These are phyloP conservation scores for Capitulum mitella DNA, from an alignment of 2,888 invertebrate species.

Conservation along the genomic window DNA sequence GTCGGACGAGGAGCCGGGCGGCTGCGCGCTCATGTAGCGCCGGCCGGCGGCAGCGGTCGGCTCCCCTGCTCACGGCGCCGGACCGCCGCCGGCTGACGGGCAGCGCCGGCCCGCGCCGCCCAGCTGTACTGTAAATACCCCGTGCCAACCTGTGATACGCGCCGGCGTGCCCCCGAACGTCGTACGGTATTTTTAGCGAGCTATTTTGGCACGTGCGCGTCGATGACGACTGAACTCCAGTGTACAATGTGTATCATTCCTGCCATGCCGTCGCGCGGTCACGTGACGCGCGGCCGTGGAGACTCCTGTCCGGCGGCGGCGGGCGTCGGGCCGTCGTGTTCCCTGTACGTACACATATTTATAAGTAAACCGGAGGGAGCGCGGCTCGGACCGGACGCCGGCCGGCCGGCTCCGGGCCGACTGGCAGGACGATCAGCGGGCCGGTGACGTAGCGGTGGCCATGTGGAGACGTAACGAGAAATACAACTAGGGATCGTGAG, in stretches of 20 bases:
- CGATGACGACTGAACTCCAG: not conserved
- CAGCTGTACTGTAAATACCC: not conserved
- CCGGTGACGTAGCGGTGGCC: not conserved
- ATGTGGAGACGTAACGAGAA: not conserved
- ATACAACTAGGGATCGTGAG: not conserved
- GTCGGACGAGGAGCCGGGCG: not conserved
- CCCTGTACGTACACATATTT: not conserved
- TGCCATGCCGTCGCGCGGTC: not conserved
- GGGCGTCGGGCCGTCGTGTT: not conserved
- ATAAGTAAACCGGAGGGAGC: not conserved
- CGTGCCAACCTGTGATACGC: constrained; percentile 16
- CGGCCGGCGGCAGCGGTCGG: not conserved
- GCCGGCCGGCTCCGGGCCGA: not conserved
- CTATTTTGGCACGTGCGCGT: not conserved
- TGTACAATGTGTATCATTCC: constrained; percentile 20
- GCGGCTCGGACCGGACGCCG: too few species aligned
- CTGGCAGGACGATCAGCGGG: not conserved
- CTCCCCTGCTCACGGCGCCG: too few species aligned
- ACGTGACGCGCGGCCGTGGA: not conserved
- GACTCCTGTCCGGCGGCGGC: not conserved
- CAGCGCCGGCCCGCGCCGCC: not conserved
- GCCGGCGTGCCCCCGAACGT: not conserved
- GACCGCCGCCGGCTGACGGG: not conserved
- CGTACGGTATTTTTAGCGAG: not conserved
- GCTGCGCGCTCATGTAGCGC: not conserved